phyloP scores from a whole-genome alignment of 2,888 invertebrate species.

The Imbricaverruca yamaguchii region DNA sequence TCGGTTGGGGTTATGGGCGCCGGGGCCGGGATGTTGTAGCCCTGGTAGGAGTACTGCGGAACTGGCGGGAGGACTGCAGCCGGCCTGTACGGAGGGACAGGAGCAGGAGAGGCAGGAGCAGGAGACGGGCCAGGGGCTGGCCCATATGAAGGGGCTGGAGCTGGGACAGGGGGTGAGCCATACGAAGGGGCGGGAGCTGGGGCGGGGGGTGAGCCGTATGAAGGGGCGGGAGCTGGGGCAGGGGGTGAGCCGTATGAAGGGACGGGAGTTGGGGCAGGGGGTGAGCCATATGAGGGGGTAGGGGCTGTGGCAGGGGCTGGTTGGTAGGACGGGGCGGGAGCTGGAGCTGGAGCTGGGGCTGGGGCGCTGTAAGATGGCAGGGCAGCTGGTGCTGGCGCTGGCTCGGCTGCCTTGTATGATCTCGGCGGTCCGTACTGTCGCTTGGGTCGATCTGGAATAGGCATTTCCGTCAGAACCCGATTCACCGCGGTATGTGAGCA shows the following conservation, averaged over 20 bases:
- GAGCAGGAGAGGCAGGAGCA: not conserved
- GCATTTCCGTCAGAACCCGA: too few relatives aligned
- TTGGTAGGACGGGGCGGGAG: too few relatives aligned
- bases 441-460: not conserved
- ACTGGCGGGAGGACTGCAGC: too few relatives aligned
- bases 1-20: not conserved
- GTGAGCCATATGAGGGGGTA: not conserved
- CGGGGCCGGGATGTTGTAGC: not conserved
- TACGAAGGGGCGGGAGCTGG: not conserved
- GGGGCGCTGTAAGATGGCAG: not conserved
- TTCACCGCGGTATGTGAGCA: too few relatives aligned
- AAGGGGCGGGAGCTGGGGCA: not conserved
- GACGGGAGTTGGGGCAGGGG: not conserved
- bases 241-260: not conserved
- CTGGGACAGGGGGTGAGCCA: not conserved
- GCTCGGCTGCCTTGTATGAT: not conserved
- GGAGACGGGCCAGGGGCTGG: not conserved
- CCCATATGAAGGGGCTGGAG: not conserved
- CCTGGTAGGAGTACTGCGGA: not conserved
- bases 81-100: not conserved
- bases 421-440: not conserved
- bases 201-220: not conserved
- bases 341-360: not conserved
- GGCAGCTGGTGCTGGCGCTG: not conserved
- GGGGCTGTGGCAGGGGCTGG: not conserved